phyloP scores from a whole-genome alignment of 2,797 vertebrate genomes.

The Poecilia velifera region DNA sequence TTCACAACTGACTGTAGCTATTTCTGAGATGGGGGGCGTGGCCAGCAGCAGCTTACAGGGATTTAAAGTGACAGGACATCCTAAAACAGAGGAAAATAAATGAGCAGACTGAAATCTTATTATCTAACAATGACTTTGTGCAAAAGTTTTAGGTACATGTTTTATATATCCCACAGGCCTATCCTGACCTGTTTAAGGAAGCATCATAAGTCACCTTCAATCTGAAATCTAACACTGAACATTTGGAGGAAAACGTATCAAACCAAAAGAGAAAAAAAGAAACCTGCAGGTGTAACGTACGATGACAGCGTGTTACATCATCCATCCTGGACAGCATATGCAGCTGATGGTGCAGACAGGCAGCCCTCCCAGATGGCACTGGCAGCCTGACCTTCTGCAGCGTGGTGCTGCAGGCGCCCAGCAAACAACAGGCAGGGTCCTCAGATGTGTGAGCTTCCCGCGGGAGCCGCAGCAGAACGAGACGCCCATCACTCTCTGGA shows the following conservation, averaged over 20 bases:
- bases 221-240: not conserved
- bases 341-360: constrained; percentile 46
- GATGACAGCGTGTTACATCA: constrained; percentile 38
- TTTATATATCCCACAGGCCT: too few relatives aligned
- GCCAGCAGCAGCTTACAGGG: too few relatives aligned
- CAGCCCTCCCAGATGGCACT: constrained; percentile 73
- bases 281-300: not conserved
- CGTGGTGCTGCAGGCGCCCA: constrained; percentile 59
- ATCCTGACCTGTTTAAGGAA: too few relatives aligned
- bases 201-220: too few relatives aligned
- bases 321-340: constrained; percentile 40
- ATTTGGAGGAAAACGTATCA: not conserved
- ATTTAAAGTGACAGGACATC: too few relatives aligned
- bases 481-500: constrained; percentile 90
- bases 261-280: not conserved
- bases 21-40: too few relatives aligned
- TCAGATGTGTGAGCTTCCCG: constrained; percentile 80
- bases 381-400: constrained; percentile 80
- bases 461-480: constrained; percentile 84
- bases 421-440: constrained; percentile 77
- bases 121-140: too few relatives aligned
- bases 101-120: too few relatives aligned
- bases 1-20: too few relatives aligned
- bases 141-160: too few relatives aligned
- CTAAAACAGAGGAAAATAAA: too few relatives aligned